Base-by-base conservation (phyloP, 2,113 vertebrate genomes). In the Zosterops borbonicus region DNA sequence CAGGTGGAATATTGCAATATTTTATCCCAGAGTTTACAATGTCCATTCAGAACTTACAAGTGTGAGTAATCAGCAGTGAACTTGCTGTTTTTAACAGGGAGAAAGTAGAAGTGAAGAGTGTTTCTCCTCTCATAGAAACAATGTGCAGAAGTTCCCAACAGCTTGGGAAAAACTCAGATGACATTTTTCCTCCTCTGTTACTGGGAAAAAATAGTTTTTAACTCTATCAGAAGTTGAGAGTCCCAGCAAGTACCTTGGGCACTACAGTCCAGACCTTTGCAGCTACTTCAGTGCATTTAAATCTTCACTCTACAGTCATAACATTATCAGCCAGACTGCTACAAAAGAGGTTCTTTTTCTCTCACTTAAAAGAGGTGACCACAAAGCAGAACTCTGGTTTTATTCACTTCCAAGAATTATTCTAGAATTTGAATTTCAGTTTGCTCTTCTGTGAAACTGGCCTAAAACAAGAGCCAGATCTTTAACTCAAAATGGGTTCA, bases 21-120 rank as follows among this genome's bases (percentile, higher is more conserved):
- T 76, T 69, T 62, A 7, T 74, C 50, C 56, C 64, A 63, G n/a
- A 16, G 17, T 87, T 92, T 92, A 67, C 69, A 70, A 31, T 20
- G 78, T 79, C 53, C 91, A 44, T 16, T 47, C 80, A 93, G 89
- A 76, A 70, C 35, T 92, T 93, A 52, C 39, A 92, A 93, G 50
- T 83, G 77, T 84, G 83, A 90, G 56, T 14, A 91, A 74, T 23
- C 76, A 94, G 60, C 83, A 58, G 68, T 79, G 27, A 92, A 77
- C 37, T 92, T 77, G 59, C 69, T 86, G 46, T 59, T 83, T 89
- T 85, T 65, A 77, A 60, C 37, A n/a, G 19, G 31, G 9, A 27
- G 25, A 19, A 68, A 22, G 37, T 6, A 31, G 4, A 44, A 42
- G 21, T 8, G 8, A 28, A 42, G 4, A 24, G 23, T 2, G 1